Base-by-base conservation (phyloP, 2,113 vertebrate genomes). In the Neodon shergylaensis region DNA sequence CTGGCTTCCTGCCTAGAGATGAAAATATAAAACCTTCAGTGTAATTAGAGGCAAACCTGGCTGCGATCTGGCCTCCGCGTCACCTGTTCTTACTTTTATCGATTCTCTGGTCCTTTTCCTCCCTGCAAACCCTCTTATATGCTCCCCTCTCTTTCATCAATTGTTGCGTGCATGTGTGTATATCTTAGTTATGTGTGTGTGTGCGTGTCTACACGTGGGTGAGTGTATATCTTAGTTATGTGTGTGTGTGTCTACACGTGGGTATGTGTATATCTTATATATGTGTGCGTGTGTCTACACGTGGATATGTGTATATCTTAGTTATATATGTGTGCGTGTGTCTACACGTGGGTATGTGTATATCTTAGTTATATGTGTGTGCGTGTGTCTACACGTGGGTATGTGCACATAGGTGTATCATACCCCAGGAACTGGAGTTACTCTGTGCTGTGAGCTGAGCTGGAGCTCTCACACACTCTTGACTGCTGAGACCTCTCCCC, bases 1-100 rank as follows among this genome's bases (percentile, higher is more conserved):
- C 44, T 54, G 78, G 42, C 47, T 93, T 83, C 73, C 42, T 90
- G 44, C 76, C 52, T 52, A 81, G 1, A 74, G 66, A 61, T 49
- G 85, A 84, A 70, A 87, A 16, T 22, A 9, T 28, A 72, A 72
- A 77, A 28, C 14, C 70, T 91, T 93, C 6, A 22, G 39, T 0
- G 26, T 92, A 90, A 74, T 54, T 84, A 85, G 42, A 87, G 58
- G 5, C 47, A 81, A 93, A 84, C 31, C 49, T 66, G 70, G 4
- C 42, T 31, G 17, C 19, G 63, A 74, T 74, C 73, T 77, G 42
- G 42, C 86, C 58, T 87, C 21, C 72, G 79, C 42, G 70, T 22
- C 58, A 70, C 74, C 24, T 70, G 36, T 61, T 82, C 52, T 82
- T 61, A 26, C 33, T n/a, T 58, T 58, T 58, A 49, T 9, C 14